These are phyloP conservation scores for Zygogramma bicolorata DNA, from an alignment of 2,888 invertebrate species.

Conservation along the genomic window DNA sequence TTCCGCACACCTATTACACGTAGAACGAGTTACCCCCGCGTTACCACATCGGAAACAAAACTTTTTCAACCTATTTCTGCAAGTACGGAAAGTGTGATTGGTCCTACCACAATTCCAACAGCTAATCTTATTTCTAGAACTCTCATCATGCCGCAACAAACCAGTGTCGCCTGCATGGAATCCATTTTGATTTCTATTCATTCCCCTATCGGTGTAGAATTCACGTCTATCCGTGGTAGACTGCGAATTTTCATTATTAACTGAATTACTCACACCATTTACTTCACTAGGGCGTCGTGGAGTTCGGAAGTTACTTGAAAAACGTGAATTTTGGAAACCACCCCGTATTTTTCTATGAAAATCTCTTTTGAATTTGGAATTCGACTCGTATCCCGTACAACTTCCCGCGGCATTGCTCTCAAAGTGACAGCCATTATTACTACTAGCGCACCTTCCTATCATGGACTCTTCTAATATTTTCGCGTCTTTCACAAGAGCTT, in stretches of 20 bases:
- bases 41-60: conserved; percentile 27
- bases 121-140: not conserved
- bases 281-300: not conserved
- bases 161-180: not conserved
- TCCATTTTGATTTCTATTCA: not conserved
- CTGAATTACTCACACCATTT: not conserved
- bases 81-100: conserved; percentile 10
- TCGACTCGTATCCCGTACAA: too few relatives aligned
- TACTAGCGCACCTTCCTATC: too few relatives aligned
- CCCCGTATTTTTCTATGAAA: not conserved
- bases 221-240: not conserved
- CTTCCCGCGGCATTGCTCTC: too few relatives aligned
- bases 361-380: not conserved
- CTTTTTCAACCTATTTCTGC: not conserved
- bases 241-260: not conserved
- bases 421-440: too few relatives aligned
- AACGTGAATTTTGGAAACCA: not conserved
- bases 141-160: not conserved
- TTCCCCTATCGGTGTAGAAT: not conserved
- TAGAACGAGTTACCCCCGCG: not conserved
- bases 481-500: too few relatives aligned
- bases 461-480: too few relatives aligned
- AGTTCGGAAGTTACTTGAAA: not conserved
- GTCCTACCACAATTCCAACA: conserved; percentile 24
- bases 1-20: conserved; percentile 17